phyloP scores from a whole-genome alignment of 1,140 invertebrate species.

The Galendromus occidentalis region DNA sequence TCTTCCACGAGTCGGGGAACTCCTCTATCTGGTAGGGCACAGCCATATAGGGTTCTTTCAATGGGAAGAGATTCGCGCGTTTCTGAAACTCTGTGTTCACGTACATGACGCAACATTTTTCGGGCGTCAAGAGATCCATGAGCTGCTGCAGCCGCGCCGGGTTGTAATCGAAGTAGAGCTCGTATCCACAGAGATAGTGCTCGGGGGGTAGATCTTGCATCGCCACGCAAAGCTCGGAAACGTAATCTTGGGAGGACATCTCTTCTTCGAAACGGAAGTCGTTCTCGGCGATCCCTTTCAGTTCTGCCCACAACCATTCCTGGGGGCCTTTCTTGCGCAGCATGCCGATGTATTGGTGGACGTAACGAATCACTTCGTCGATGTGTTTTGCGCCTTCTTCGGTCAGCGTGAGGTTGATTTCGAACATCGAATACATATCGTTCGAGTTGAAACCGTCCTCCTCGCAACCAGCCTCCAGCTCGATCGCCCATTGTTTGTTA shows the following conservation, averaged over 20 bases:
- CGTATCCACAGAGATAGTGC: not conserved
- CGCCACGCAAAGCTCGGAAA: slow-evolving; percentile 19
- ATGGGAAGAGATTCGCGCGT: not conserved
- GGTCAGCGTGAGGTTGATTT: slow-evolving; percentile 20
- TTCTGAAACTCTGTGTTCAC: not conserved
- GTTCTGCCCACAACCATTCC: slow-evolving; percentile 30
- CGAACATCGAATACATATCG: not conserved
- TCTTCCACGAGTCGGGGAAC: not conserved
- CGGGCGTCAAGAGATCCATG: not conserved
- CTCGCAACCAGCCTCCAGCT: not conserved
- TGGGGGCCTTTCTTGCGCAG: slow-evolving; percentile 25
- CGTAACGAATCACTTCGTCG: slow-evolving; percentile 25
- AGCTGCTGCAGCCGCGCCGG: not conserved
- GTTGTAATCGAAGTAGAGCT: slow-evolving; percentile 4
- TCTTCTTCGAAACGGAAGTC: slow-evolving; percentile 26
- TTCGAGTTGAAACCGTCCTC: not conserved
- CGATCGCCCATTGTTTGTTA: not conserved
- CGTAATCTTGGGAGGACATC: slow-evolving; percentile 24
- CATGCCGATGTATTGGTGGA: slow-evolving; percentile 29
- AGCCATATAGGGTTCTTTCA: not conserved
- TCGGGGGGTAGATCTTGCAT: slow-evolving; percentile 22
- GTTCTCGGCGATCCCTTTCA: slow-evolving; percentile 20
- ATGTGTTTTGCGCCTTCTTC: slow-evolving; percentile 25
- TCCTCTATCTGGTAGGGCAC: not conserved
- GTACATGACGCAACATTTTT: not conserved